phyloP scores from a whole-genome alignment of 2,888 invertebrate species.

The Globia sparganii region DNA sequence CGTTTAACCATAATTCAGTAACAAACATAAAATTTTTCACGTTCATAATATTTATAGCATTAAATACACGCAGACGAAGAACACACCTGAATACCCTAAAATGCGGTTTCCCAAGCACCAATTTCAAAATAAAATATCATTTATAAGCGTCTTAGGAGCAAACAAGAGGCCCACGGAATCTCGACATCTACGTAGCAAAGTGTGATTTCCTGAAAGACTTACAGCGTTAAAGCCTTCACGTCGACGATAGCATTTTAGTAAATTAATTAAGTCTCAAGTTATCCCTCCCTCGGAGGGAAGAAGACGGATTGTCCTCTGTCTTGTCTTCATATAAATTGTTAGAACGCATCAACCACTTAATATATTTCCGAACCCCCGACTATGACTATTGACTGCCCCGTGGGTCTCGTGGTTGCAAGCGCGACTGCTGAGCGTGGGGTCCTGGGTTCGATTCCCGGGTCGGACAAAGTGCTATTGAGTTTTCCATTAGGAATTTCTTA shows the following conservation, averaged over 20 bases:
- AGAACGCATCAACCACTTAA: constrained; percentile 56
- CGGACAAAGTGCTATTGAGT: no score
- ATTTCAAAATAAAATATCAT: constrained; percentile 30
- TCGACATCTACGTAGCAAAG: constrained; percentile 39
- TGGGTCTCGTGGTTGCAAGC: no score
- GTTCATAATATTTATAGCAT: background rate
- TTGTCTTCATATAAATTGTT: constrained; percentile 64
- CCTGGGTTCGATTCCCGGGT: no score
- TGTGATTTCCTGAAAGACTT: constrained; percentile 67
- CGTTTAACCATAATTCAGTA: background rate
- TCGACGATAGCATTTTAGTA: constrained; percentile 67
- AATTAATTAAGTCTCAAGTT: constrained; percentile 76
- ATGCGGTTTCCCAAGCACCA: background rate
- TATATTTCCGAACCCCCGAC: constrained; percentile 55
- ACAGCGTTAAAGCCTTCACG: constrained; percentile 54
- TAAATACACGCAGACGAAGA: background rate
- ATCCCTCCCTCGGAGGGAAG: constrained; percentile 63
- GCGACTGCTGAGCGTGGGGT: no score
- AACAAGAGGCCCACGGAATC: constrained; percentile 46
- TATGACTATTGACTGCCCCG: no score
- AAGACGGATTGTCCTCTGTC: constrained; percentile 70
- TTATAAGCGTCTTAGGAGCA: constrained; percentile 38
- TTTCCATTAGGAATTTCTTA: no score
- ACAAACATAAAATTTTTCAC: background rate
- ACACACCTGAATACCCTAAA: background rate